These are phyloP conservation scores for Antigone vipio DNA, from an alignment of 2,113 vertebrate species.

Conservation along the genomic window DNA sequence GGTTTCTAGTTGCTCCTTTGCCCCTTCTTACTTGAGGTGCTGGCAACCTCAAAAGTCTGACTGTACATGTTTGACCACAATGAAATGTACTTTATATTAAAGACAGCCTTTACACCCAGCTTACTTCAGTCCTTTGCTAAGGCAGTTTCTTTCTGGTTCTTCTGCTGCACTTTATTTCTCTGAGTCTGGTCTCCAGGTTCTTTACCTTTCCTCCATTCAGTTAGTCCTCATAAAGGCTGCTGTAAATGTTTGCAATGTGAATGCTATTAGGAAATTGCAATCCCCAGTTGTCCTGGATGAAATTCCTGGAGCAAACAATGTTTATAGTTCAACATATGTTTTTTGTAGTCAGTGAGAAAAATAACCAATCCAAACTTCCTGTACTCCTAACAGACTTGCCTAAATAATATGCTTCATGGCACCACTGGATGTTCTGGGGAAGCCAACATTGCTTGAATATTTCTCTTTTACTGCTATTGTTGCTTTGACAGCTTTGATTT, in stretches of 20 bases:
- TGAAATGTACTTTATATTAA: not conserved
- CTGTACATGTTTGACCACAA: not conserved
- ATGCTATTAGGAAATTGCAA: conserved; percentile 23
- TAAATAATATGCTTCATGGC: conserved; percentile 58
- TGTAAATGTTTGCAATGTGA: conserved; percentile 4
- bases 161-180: not conserved
- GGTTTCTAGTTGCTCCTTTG: not conserved
- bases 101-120: not conserved
- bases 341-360: conserved; percentile 48
- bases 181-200: not conserved
- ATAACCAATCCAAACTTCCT: conserved; percentile 28
- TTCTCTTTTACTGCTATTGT: conserved; percentile 73
- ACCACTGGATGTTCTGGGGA: conserved; percentile 57
- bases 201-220: not conserved
- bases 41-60: not conserved
- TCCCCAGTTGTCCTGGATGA: conserved; percentile 33
- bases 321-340: conserved; percentile 57
- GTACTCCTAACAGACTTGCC: conserved; percentile 48
- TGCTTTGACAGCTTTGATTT: conserved; percentile 77
- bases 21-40: not conserved
- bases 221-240: not conserved
- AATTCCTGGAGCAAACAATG: conserved; percentile 59
- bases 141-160: not conserved
- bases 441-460: conserved; percentile 63
- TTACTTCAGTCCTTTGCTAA: not conserved